These are phyloP conservation scores for Drosophila erecta DNA, from an alignment of 1,140 invertebrate species.

Conservation along the genomic window DNA sequence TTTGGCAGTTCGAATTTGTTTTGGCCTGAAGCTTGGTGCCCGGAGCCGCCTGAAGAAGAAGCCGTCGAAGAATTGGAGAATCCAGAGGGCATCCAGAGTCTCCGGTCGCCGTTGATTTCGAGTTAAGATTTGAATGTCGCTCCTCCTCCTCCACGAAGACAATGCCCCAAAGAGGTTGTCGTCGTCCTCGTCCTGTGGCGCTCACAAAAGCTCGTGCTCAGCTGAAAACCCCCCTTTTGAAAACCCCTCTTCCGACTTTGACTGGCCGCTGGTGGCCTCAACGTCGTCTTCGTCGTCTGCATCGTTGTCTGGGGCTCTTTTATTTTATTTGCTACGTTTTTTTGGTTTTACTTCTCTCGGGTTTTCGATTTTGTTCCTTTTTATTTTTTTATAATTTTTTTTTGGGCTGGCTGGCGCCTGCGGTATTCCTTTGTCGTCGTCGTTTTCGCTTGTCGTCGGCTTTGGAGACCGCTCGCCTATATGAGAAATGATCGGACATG, in stretches of 20 bases:
- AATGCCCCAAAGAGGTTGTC: conserved; percentile 51
- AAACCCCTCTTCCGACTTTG: conserved; percentile 22
- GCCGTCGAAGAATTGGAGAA: neutral
- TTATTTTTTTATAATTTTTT: conserved; percentile 60
- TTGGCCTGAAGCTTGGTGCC: conserved; percentile 54
- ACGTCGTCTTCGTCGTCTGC: conserved; percentile 42
- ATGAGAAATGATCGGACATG: conserved; percentile 84
- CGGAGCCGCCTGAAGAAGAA: conserved; percentile 16
- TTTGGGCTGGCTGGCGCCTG: conserved; percentile 81
- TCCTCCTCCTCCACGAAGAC: conserved; percentile 54
- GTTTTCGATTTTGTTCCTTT: conserved; percentile 3
- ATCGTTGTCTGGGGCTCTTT: conserved; percentile 48
- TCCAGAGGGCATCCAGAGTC: conserved; percentile 1
- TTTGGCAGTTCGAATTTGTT: conserved; percentile 83
- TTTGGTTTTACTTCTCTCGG: conserved; percentile 25
- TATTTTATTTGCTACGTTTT: conserved; percentile 38
- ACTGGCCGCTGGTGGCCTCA: conserved; percentile 54
- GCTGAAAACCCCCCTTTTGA: neutral
- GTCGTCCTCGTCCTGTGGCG: conserved; percentile 40
- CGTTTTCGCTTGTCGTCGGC: conserved; percentile 31
- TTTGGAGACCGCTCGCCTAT: conserved; percentile 62
- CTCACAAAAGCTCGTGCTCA: conserved; percentile 67
- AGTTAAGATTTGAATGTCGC: conserved; percentile 84
- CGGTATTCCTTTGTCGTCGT: conserved; percentile 83
- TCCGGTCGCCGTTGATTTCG: conserved; percentile 65